Evolutionary conservation across 2,113 vertebrate species (phyloP).

Genomic region (Cyanoramphus novaezelandiae): DNA sequence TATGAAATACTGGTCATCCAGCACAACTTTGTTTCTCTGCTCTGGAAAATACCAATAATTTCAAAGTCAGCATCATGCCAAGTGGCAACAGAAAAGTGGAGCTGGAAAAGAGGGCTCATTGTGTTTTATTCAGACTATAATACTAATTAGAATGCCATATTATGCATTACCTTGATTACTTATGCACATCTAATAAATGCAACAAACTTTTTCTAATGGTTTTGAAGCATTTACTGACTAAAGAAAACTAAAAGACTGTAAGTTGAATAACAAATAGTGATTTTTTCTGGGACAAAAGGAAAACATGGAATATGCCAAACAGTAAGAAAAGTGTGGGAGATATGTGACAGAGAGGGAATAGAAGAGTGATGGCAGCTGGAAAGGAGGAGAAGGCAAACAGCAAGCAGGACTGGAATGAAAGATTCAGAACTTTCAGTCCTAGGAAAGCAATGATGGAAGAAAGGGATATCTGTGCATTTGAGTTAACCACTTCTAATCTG

Average conservation of each 20-base stretch:
- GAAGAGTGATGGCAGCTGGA: not conserved
- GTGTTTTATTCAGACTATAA: not conserved
- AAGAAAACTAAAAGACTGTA: not conserved
- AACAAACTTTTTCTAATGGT: not conserved
- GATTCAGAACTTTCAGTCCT: not conserved
- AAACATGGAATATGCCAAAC: fast-evolving
- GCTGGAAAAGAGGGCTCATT: not conserved
- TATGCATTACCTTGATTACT: not conserved
- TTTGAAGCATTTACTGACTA: not conserved
- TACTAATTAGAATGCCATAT: not conserved
- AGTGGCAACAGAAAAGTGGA: not conserved
- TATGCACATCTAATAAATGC: not conserved
- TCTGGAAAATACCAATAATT: not conserved
- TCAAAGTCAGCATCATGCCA: not conserved
- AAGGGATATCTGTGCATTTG: not conserved
- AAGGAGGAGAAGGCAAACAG: not conserved
- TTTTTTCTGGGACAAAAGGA: not conserved
- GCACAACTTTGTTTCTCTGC: not conserved
- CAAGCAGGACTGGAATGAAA: not conserved
- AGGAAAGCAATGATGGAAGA: not conserved
- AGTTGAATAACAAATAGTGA: not conserved
- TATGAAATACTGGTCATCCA: not conserved
- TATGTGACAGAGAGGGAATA: not conserved
- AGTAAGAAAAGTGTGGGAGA: not conserved
- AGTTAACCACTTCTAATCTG: not conserved